phyloP scores from a whole-genome alignment of 2,113 vertebrate genomes.

The Diglossa brunneiventris region DNA sequence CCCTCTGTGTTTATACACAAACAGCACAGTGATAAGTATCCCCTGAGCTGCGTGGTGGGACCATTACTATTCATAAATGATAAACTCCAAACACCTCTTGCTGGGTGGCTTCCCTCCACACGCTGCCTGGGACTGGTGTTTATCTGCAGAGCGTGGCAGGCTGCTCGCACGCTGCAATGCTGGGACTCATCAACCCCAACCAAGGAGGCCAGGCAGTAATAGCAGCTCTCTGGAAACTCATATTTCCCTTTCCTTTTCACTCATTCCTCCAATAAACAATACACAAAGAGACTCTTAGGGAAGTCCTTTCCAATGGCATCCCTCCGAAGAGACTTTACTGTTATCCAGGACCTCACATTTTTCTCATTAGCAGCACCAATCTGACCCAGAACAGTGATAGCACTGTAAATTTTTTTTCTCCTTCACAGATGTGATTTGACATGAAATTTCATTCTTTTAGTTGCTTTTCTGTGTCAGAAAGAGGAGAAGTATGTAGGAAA shows the following conservation, averaged over 20 bases:
- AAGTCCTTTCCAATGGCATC: not conserved
- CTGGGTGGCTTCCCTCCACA: constrained; percentile 20
- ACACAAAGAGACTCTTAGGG: not conserved
- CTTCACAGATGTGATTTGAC: constrained; percentile 1
- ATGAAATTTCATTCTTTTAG: not conserved
- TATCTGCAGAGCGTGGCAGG: constrained; percentile 36
- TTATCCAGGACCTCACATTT: not conserved
- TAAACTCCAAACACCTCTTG: constrained; percentile 16
- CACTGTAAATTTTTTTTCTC: not conserved
- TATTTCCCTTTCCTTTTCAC: not conserved
- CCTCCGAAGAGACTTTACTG: not conserved
- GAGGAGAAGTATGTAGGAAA: not conserved
- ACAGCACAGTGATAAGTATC: constrained; percentile 4
- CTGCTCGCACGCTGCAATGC: not conserved
- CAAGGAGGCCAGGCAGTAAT: not conserved
- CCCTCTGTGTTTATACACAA: constrained; percentile 24
- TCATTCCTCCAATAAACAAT: not conserved
- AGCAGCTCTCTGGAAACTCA: constrained; percentile 29
- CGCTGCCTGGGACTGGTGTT: not conserved
- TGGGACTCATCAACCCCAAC: constrained; percentile 10
- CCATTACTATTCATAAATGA: constrained; percentile 48
- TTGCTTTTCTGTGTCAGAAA: not conserved
- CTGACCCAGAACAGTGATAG: not conserved
- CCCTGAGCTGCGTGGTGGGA: not conserved
- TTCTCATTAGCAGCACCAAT: not conserved